A percentile compares a stretch with the other conserved stretches of the same genome.
These are phyloP conservation scores for Miltochrista miniata DNA, from an alignment of 2,888 invertebrate species.

Conservation along the genomic window DNA sequence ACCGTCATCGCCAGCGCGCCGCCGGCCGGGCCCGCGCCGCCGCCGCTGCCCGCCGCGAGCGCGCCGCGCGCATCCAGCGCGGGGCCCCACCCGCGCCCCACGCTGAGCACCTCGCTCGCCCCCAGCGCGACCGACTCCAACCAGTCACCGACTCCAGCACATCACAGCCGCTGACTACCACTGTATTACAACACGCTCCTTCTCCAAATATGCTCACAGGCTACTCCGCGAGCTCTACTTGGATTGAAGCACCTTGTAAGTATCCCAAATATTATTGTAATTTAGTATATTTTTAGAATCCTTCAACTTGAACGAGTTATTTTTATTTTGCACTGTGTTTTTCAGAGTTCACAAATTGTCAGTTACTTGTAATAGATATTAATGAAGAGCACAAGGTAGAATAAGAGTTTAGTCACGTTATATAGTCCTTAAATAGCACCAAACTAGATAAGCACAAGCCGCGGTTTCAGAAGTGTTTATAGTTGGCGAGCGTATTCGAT, in stretches of 20 bases:
- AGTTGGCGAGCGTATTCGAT: slow-evolving; percentile 18
- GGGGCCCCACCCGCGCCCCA: slow-evolving; percentile 58
- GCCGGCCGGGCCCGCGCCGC: slow-evolving; percentile 69
- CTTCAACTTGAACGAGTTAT: neutral
- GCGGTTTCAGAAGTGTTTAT: slow-evolving; percentile 14
- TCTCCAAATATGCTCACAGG: slow-evolving; percentile 4
- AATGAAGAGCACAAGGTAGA: neutral
- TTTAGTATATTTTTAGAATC: neutral
- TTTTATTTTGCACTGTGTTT: slow-evolving; percentile 6
- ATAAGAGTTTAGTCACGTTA: neutral
- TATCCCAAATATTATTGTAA: neutral
- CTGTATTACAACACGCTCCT: slow-evolving; percentile 14
- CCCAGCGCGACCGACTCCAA: slow-evolving; percentile 50
- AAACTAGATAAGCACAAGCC: neutral
- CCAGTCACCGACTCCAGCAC: slow-evolving; percentile 36
- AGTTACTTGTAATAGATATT: slow-evolving; percentile 2
- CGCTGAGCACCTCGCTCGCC: slow-evolving; percentile 60
- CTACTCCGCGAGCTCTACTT: neutral
- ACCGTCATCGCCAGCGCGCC: slow-evolving; percentile 84
- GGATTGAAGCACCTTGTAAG: neutral
- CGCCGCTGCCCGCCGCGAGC: slow-evolving; percentile 62
- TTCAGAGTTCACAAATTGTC: slow-evolving; percentile 5
- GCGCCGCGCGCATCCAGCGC: slow-evolving; percentile 71
- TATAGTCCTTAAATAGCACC: slow-evolving; percentile 7
- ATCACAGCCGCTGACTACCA: slow-evolving; percentile 38